Conservation (phyloP, 2,888 invertebrate species). For the Ectemnius lituratus region DNA sequence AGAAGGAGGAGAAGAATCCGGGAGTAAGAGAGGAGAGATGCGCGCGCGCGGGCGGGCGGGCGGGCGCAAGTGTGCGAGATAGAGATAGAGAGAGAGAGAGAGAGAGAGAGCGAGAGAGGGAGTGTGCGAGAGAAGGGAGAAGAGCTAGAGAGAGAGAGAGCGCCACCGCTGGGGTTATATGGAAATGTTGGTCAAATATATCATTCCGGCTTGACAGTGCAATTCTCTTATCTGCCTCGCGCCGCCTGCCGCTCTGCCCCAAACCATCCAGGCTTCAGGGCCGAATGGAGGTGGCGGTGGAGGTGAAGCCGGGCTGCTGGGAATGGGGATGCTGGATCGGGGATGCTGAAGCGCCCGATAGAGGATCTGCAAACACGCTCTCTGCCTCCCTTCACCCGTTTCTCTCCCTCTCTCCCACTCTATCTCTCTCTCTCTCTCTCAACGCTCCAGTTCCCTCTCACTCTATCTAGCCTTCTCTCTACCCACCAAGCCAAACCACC, state of each 20-base stretch:
- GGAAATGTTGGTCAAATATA: conserved; percentile 95
- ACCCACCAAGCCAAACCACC: conserved; percentile 37
- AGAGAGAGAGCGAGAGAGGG: conserved; percentile 61
- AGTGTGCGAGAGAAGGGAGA: conserved; percentile 67
- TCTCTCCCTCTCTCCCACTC: conserved; percentile 43
- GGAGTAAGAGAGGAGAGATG: conserved; percentile 68
- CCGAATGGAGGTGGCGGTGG: conserved; percentile 59
- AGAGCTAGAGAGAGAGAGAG: conserved; percentile 63
- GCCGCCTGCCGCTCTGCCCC: conserved; percentile 79
- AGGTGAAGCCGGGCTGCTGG: conserved; percentile 51
- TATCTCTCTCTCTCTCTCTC: conserved; percentile 37
- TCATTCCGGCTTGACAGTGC: conserved; percentile 93
- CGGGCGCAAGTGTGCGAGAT: conserved; percentile 45
- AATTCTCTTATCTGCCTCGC: conserved; percentile 90
- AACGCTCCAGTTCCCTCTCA: conserved; percentile 36
- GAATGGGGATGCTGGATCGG: conserved; percentile 62
- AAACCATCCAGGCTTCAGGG: conserved; percentile 70
- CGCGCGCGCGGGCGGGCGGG: conserved; percentile 46
- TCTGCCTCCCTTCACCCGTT: conserved; percentile 49
- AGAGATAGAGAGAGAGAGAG: conserved; percentile 53
- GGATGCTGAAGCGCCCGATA: conserved; percentile 73
- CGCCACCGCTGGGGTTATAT: conserved; percentile 80
- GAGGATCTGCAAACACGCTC: conserved; percentile 73
- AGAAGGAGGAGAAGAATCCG: conserved; percentile 58
- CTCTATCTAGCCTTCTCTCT: conserved; percentile 49